Percentiles rank a stretch among this genome's conserved stretches.
Evolutionary conservation across 2,113 vertebrate genomes (phyloP).

Genomic region (Plestiodon gilberti): DNA sequence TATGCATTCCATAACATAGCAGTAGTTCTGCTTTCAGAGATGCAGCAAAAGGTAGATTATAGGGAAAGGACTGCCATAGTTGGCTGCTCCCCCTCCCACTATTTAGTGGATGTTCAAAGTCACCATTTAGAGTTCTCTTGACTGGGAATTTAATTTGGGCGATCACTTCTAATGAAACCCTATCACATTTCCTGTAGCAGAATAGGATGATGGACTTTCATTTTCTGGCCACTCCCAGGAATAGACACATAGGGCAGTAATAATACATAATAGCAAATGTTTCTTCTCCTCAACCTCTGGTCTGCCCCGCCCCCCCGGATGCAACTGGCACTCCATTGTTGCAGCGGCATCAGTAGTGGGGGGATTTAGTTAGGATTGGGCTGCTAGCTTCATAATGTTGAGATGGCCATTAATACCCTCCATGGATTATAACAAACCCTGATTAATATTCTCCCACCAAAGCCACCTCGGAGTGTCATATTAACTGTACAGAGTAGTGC

Average conservation of each 20-base stretch:
- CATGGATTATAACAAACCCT: not conserved
- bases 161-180: not conserved
- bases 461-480: too few relatives aligned
- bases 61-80: not conserved
- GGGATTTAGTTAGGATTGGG: too few relatives aligned
- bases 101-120: not conserved
- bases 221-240: not conserved
- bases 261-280: too few relatives aligned
- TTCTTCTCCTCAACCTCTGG: too few relatives aligned
- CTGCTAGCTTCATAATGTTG: too few relatives aligned
- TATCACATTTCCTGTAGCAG: not conserved
- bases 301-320: too few relatives aligned
- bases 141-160: not conserved
- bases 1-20: not conserved
- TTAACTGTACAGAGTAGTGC: not conserved
- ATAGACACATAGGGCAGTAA: not conserved
- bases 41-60: conserved; percentile 11
- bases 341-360: too few relatives aligned
- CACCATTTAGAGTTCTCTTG: not conserved
- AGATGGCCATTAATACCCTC: not conserved
- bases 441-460: not conserved
- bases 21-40: conserved; percentile 16
- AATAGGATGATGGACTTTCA: not conserved
- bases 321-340: too few relatives aligned
- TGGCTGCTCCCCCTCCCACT: not conserved